Evolutionary conservation across 2,888 invertebrate genomes (phyloP).

Genomic region (Nebria salina): DNA sequence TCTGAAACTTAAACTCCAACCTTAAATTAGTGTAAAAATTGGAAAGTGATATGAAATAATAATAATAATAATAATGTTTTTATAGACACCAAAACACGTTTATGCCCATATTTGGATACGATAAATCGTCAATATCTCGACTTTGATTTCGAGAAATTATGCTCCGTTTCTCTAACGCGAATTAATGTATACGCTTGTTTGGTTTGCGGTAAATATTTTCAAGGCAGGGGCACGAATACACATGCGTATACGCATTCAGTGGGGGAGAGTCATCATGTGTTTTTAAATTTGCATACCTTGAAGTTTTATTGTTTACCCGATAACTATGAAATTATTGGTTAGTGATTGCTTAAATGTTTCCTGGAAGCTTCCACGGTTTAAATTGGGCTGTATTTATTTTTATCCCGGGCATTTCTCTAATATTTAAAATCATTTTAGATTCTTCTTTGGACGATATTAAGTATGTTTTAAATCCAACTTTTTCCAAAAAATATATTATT

Average conservation of each 20-base stretch:
- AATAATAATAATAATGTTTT: not conserved
- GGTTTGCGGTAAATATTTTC: constrained; percentile 98
- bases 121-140: constrained; percentile 97
- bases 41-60: constrained; percentile 8
- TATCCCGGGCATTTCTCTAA: not conserved
- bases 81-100: constrained; percentile 61
- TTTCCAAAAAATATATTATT: constrained; percentile 83
- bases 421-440: constrained; percentile 66
- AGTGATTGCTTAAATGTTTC: constrained; percentile 53
- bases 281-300: constrained; percentile 93
- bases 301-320: constrained; percentile 99
- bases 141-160: constrained; percentile 99
- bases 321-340: constrained; percentile 98
- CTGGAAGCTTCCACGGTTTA: not conserved
- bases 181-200: constrained; percentile 99
- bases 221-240: constrained; percentile 96
- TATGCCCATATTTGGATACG: constrained; percentile 97
- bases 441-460: constrained; percentile 98
- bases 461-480: constrained; percentile 98
- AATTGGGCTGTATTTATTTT: not conserved
- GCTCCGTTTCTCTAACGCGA: constrained; percentile 96
- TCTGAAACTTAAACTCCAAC: constrained; percentile 19
- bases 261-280: constrained; percentile 97
- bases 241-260: constrained; percentile 99
- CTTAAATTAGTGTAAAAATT: not conserved